phyloP scores from a whole-genome alignment of 2,797 vertebrate species.

The Alca torda region DNA sequence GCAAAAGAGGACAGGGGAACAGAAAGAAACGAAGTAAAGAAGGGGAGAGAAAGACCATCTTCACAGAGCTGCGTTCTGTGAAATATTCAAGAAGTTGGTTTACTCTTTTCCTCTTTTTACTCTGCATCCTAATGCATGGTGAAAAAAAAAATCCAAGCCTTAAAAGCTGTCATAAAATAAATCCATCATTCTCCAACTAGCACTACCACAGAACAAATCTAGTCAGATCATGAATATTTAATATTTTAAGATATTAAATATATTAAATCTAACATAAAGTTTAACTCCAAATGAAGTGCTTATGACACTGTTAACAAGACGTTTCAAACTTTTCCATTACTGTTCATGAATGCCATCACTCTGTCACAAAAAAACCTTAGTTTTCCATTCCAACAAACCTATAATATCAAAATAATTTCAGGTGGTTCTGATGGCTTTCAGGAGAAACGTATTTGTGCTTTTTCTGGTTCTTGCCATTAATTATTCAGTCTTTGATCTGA shows the following conservation, averaged over 20 bases:
- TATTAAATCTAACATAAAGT: neutral
- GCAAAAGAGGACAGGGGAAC: neutral
- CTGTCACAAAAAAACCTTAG: neutral
- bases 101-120: neutral
- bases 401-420: neutral
- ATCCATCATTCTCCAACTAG: neutral
- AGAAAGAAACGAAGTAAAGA: neutral
- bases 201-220: neutral
- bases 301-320: neutral
- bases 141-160: neutral
- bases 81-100: conserved; percentile 24
- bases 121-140: neutral
- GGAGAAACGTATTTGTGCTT: neutral
- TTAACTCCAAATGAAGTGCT: neutral
- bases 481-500: neutral
- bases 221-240: neutral
- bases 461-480: neutral
- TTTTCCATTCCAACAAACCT: neutral
- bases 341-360: neutral
- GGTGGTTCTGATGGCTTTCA: neutral
- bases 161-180: conserved; percentile 7
- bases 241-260: conserved; percentile 7
- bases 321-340: neutral
- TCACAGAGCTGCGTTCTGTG: neutral
- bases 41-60: neutral